A percentile compares a stretch with the other conserved stretches of the same genome.
Evolutionary conservation across 2,113 vertebrate species (phyloP).

Genomic region (Rynchops niger): DNA sequence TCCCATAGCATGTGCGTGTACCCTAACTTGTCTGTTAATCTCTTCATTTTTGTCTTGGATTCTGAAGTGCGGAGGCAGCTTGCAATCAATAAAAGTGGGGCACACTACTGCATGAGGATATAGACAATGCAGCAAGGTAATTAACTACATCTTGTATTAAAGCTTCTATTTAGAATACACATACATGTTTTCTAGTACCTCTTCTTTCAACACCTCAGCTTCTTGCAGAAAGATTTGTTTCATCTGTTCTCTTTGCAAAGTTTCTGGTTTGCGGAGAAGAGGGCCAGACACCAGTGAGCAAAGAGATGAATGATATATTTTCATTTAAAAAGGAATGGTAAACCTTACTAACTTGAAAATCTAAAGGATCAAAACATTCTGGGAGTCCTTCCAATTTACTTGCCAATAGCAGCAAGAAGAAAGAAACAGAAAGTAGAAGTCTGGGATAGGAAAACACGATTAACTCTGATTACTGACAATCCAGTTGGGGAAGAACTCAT

Average conservation of each 20-base stretch:
- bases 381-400: background rate
- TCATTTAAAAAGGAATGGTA: background rate
- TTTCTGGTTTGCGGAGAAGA: background rate
- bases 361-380: background rate
- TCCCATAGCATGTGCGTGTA: accelerated
- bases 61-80: background rate
- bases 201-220: background rate
- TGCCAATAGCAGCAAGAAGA: background rate
- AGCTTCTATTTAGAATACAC: background rate
- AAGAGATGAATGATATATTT: background rate
- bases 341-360: background rate
- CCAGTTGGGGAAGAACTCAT: background rate
- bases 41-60: background rate
- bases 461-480: background rate
- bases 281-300: background rate
- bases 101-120: background rate
- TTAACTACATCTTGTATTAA: background rate
- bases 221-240: background rate
- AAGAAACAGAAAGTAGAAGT: background rate
- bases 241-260: background rate
- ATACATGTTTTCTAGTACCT: background rate
- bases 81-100: background rate
- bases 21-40: background rate
- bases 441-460: background rate
- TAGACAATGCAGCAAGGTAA: background rate